Evolutionary conservation across 1,140 invertebrate species (phyloP), one percentile per base, ranked within the genome.

Genomic region (Trypoxylus dichotomus): DNA sequence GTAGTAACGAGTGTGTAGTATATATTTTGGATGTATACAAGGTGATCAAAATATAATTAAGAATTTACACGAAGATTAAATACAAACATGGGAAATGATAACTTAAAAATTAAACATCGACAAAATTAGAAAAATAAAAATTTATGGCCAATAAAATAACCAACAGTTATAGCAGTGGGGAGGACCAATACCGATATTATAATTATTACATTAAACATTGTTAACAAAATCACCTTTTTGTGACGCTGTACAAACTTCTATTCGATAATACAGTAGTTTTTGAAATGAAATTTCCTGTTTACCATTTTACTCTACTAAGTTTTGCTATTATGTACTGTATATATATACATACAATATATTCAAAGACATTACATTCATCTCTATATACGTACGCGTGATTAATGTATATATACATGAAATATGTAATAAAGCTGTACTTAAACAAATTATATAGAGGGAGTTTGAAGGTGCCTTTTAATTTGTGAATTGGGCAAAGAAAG

Each of bases 331-430:
- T 47, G 19, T 54, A 54, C 6, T 19, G 47, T 54, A 54, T 43
- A 54, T 54, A 54, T 54, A 19, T 54, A 54, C 15, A 19, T 54
- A 54, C 2, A 19, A 54, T 54, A n/a, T 54, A 54, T 54, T 54
- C 47, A 54, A 54, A 73, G 29, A 73, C 41, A 73, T 37, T 29
- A 73, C 41, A 73, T 37, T 29, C 29, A 73, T 19, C 41, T 15
- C 29, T 73, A 73, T 29, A 73, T 37, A 42, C 29, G 29, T 73
- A 73, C 19, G 71, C 29, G 11, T 73, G 29, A 25, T 76, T 29
- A 60, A 68, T 75, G n/a, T n/a, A 15, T 71, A 77, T 63, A 25
- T 77, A 24, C 37, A 77, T 74, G 37, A 73, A 77, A 47, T 8
- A 54, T 54, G 15, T 54, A n/a, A 15, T 54, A 15, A 43, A 43